Conservation (phyloP, 2,113 vertebrate species). For the Elephas maximus region DNA sequence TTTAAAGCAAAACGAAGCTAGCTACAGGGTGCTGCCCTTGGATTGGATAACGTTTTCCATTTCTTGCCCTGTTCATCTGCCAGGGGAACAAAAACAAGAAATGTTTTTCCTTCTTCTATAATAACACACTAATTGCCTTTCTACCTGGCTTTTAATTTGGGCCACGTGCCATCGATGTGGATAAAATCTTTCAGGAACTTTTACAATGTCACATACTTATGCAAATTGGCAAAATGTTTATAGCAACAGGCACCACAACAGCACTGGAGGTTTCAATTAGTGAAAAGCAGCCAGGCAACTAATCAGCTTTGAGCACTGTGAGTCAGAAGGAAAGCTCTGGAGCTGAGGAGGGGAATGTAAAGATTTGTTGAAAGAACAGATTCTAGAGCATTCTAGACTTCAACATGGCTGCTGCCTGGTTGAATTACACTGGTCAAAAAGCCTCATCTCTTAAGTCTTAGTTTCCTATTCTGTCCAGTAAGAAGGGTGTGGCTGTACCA, state of each 20-base stretch:
- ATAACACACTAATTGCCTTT: constrained; percentile 83
- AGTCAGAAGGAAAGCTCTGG: neutral
- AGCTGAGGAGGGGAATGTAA: neutral
- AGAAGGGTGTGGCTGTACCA: neutral
- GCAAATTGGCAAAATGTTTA: constrained; percentile 95
- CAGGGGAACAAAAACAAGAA: constrained; percentile 66
- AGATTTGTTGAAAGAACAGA: neutral
- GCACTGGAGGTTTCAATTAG: constrained; percentile 86
- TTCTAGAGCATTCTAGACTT: neutral
- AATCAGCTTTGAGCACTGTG: neutral
- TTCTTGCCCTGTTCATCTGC: constrained; percentile 71
- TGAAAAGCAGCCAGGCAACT: constrained; percentile 62
- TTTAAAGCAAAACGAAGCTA: constrained; percentile 75
- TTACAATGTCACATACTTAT: constrained; percentile 95
- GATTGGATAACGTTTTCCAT: constrained; percentile 35
- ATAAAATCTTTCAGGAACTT: constrained; percentile 97
- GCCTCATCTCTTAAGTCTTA: neutral
- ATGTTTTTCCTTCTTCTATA: neutral
- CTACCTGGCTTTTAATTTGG: constrained; percentile 86
- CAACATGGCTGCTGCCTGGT: neutral
- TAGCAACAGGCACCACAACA: constrained; percentile 99
- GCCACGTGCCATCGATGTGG: constrained; percentile 90
- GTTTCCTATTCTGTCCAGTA: neutral
- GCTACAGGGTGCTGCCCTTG: neutral
- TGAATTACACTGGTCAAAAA: neutral